phyloP scores from a whole-genome alignment of 2,888 invertebrate genomes.

The Agrypnus murinus region DNA sequence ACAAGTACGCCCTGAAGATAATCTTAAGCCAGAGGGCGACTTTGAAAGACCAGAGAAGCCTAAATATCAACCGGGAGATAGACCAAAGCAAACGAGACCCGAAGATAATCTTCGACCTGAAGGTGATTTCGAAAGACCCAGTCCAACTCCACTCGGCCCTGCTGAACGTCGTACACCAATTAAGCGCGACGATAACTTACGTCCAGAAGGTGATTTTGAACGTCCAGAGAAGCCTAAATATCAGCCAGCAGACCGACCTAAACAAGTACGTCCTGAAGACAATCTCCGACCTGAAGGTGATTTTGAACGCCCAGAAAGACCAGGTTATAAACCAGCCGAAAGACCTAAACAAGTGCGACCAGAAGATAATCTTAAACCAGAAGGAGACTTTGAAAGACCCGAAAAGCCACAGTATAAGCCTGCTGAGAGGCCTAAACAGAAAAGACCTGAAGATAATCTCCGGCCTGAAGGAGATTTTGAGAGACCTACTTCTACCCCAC shows the following conservation, averaged over 20 bases:
- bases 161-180: constrained; percentile 65
- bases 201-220: constrained; percentile 70
- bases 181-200: constrained; percentile 68
- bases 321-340: constrained; percentile 63
- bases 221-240: constrained; percentile 66
- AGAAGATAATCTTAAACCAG: constrained; percentile 76
- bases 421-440: constrained; percentile 69
- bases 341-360: constrained; percentile 67
- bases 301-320: constrained; percentile 69
- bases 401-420: constrained; percentile 68
- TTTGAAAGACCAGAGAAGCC: constrained; percentile 68
- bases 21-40: constrained; percentile 73
- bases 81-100: constrained; percentile 69
- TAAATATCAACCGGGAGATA: constrained; percentile 65
- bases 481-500: constrained; percentile 62
- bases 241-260: constrained; percentile 69
- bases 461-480: constrained; percentile 71
- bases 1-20: constrained; percentile 72
- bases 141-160: constrained; percentile 60
- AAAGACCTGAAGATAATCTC: constrained; percentile 75
- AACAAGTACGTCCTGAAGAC: constrained; percentile 71
- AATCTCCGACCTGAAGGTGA: constrained; percentile 76
- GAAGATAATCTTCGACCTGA: constrained; percentile 76
- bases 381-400: constrained; percentile 71
- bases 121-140: constrained; percentile 72